Percentiles rank a stretch among this genome's conserved stretches.
phyloP scores from a whole-genome alignment of 2,888 invertebrate species.

The Pilophorus perplexus region DNA sequence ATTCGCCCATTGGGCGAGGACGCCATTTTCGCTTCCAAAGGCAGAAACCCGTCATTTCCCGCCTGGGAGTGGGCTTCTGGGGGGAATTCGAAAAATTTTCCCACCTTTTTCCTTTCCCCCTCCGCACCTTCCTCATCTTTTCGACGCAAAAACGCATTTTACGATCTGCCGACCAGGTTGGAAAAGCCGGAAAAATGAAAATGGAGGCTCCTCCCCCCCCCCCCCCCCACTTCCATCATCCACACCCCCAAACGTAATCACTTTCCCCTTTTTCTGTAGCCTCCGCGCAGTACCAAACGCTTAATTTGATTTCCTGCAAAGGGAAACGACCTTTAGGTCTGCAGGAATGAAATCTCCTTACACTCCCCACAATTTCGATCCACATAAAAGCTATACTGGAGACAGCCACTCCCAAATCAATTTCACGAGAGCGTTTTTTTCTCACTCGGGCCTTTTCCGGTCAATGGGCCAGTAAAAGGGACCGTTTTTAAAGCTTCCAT shows the following conservation, averaged over 20 bases:
- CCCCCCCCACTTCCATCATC: no score
- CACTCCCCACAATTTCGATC: no score
- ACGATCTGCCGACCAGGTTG: background rate
- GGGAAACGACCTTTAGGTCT: slow-evolving; percentile 3
- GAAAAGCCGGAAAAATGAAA: slow-evolving; percentile 31
- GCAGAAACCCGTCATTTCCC: slow-evolving; percentile 34
- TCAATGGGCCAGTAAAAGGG: no score
- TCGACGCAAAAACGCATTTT: background rate
- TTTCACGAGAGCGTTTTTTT: no score
- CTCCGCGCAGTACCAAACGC: background rate
- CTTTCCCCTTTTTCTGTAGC: slow-evolving; percentile 3
- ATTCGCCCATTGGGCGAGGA: slow-evolving; percentile 36
- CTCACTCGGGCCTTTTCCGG: no score
- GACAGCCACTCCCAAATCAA: no score
- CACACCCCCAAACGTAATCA: slow-evolving; percentile 12
- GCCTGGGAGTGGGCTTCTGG: no score
- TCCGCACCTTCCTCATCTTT: background rate
- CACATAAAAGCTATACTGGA: no score
- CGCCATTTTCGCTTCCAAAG: slow-evolving; percentile 31
- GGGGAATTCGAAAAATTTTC: background rate
- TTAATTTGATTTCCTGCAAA: slow-evolving; percentile 9
- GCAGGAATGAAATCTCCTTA: slow-evolving; percentile 10
- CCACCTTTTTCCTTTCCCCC: background rate
- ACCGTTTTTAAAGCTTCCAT: no score
- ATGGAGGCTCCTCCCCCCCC: background rate